These are phyloP conservation scores for Carettochelys insculpta DNA, from an alignment of 2,113 vertebrate genomes.

Conservation along the genomic window DNA sequence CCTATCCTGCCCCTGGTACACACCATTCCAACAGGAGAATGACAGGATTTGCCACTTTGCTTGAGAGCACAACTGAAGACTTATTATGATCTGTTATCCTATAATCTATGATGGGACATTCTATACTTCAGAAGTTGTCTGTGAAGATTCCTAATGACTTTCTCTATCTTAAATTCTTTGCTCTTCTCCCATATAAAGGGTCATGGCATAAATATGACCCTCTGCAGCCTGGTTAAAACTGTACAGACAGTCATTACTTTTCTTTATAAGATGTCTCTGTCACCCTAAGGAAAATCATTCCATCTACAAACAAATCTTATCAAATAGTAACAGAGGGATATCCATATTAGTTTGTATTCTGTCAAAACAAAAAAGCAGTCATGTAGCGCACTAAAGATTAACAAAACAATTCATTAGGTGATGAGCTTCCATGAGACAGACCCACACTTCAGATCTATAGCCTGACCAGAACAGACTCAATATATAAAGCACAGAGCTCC, in stretches of 20 bases:
- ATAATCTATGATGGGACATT: neutral
- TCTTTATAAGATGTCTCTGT: conserved; percentile 53
- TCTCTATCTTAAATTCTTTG: neutral
- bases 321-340: no score
- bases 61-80: neutral
- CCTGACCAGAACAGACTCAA: no score
- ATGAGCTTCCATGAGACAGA: no score
- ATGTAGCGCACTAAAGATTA: no score
- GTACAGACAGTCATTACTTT: neutral
- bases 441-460: no score
- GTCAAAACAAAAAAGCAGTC: no score
- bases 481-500: no score
- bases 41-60: neutral
- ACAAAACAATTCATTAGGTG: no score
- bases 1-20: neutral
- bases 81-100: neutral
- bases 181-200: neutral
- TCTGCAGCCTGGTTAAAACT: neutral
- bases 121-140: neutral
- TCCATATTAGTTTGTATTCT: no score
- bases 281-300: conserved; percentile 19
- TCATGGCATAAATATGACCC: neutral
- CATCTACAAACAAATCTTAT: neutral
- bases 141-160: neutral
- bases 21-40: neutral